Percentiles rank a stretch among this genome's conserved stretches.
Evolutionary conservation across 2,797 vertebrate species (phyloP).

Genomic region (Phaenicophaeus curvirostris): DNA sequence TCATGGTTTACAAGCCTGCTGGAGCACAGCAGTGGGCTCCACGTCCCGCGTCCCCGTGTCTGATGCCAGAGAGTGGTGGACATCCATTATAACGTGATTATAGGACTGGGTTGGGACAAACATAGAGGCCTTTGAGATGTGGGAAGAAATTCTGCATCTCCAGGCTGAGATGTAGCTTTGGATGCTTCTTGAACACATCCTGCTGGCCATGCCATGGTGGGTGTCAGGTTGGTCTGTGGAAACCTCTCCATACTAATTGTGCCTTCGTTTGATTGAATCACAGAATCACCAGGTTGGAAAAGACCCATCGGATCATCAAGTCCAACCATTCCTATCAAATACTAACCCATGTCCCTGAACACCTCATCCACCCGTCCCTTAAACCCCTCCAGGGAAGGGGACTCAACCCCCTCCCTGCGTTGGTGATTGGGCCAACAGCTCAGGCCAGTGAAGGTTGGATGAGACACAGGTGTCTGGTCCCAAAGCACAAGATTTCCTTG

Average conservation of each 20-base stretch:
- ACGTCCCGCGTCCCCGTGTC: accelerated
- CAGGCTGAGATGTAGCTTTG: not conserved
- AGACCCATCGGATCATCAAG: no score
- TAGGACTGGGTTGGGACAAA: not conserved
- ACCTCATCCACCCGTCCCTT: no score
- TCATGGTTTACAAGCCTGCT: accelerated
- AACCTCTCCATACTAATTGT: not conserved
- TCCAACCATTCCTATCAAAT: no score
- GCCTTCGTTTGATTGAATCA: accelerated
- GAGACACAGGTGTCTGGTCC: not conserved
- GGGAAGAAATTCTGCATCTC: not conserved
- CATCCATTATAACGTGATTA: accelerated
- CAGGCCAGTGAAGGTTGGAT: not conserved
- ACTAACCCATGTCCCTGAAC: no score
- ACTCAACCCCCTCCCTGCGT: no score
- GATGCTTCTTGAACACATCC: not conserved
- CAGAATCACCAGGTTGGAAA: no score
- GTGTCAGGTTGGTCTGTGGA: not conserved
- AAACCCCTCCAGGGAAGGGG: no score
- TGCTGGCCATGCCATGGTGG: accelerated
- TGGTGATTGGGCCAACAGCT: accelerated
- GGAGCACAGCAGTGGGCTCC: not conserved
- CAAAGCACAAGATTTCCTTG: not conserved
- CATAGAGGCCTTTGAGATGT: not conserved
- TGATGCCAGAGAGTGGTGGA: not conserved